Evolutionary conservation across 2,113 vertebrate genomes (phyloP).

Genomic region (Microtus ochrogaster): DNA sequence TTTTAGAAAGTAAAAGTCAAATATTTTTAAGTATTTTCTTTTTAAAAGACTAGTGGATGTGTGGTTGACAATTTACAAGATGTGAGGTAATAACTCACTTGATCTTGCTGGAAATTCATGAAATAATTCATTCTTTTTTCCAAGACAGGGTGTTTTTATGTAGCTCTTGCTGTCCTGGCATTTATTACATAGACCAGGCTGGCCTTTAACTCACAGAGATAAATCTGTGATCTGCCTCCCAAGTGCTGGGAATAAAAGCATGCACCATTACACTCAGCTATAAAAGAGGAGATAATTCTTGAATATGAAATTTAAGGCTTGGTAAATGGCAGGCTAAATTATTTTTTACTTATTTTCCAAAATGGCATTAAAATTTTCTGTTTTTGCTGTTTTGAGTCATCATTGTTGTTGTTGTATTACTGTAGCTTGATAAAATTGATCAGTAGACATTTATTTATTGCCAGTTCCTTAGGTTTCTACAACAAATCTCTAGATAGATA

Average conservation of each 20-base stretch:
- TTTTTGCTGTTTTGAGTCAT: neutral
- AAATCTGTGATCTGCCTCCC: neutral
- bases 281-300: neutral
- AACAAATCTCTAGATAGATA: neutral
- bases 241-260: neutral
- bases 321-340: neutral
- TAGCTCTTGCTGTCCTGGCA: neutral
- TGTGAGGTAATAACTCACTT: neutral
- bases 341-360: neutral
- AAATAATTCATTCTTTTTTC: neutral
- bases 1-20: neutral
- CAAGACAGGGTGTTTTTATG: no score
- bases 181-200: neutral
- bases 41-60: neutral
- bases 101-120: neutral
- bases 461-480: neutral
- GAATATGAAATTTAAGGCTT: neutral
- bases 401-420: neutral
- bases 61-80: neutral
- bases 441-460: neutral
- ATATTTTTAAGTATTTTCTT: neutral
- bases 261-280: no score
- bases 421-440: neutral
- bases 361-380: neutral
- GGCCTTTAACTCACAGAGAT: neutral